A percentile compares a stretch with the other conserved stretches of the same genome.
phyloP scores from a whole-genome alignment of 2,888 invertebrate genomes.

The Conchocele bisecta region DNA sequence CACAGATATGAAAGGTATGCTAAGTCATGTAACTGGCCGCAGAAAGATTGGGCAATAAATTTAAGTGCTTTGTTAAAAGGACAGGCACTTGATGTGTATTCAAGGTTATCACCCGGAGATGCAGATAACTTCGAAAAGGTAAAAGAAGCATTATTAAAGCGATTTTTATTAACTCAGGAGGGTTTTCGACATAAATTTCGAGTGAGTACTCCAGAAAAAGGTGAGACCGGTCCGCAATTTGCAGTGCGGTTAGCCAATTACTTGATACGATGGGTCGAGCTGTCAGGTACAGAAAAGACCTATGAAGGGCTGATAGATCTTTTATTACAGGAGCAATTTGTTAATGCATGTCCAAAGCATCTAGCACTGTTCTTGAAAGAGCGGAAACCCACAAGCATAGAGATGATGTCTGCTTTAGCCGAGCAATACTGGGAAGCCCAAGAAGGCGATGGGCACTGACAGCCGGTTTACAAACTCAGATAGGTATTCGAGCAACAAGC shows the following conservation, averaged over 20 bases:
- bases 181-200: constrained; percentile 14
- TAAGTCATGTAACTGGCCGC: not conserved
- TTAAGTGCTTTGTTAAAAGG: constrained; percentile 8
- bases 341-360: not conserved
- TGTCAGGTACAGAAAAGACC: not conserved
- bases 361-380: constrained; percentile 11
- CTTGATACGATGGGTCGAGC: not conserved
- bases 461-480: too few relatives aligned
- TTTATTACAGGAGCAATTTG: constrained; percentile 16
- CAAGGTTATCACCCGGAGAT: not conserved
- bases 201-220: not conserved
- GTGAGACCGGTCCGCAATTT: constrained; percentile 16
- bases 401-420: constrained; percentile 4
- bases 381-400: constrained; percentile 7
- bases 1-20: not conserved
- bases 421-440: constrained; percentile 40
- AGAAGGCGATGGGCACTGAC: too few relatives aligned
- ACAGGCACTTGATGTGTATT: constrained; percentile 9
- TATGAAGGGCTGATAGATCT: constrained; percentile 11
- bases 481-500: too few relatives aligned
- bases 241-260: constrained; percentile 7
- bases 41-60: constrained; percentile 3
- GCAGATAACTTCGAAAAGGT: not conserved
- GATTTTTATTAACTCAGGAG: constrained; percentile 8
- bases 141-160: constrained; percentile 10